These are phyloP conservation scores for Syngnathus typhle DNA, from an alignment of 2,113 vertebrate genomes.

Conservation along the genomic window DNA sequence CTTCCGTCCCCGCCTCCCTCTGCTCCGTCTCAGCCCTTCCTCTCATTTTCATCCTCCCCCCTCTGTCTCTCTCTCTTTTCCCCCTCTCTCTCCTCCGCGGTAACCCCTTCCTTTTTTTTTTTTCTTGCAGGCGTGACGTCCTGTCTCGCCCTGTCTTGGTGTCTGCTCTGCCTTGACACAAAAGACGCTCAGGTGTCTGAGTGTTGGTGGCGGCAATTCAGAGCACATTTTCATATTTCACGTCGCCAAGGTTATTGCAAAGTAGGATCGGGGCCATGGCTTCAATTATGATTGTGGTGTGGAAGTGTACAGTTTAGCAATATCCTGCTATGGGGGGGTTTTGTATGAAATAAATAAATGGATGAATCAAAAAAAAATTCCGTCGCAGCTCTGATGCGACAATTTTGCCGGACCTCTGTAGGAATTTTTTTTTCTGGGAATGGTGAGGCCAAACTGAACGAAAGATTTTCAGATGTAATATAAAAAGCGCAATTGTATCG, in stretches of 20 bases:
- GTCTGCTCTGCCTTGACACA: slow-evolving; percentile 21
- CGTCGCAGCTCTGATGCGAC: too few relatives aligned
- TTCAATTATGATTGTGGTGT: too few relatives aligned
- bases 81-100: not conserved
- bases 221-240: not conserved
- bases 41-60: slow-evolving; percentile 44
- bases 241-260: not conserved
- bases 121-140: slow-evolving; percentile 50
- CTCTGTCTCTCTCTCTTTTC: slow-evolving; percentile 15
- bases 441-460: too few relatives aligned
- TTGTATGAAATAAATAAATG: too few relatives aligned
- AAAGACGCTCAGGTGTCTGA: slow-evolving; percentile 36
- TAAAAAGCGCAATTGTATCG: too few relatives aligned
- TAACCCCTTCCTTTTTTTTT: slow-evolving; percentile 9
- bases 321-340: too few relatives aligned
- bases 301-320: too few relatives aligned
- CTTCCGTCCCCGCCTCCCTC: slow-evolving; percentile 54
- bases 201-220: slow-evolving; percentile 5
- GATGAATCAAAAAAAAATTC: not conserved
- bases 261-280: not conserved
- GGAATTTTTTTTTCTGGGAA: too few relatives aligned
- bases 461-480: too few relatives aligned
- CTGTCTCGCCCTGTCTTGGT: slow-evolving; percentile 51
- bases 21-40: slow-evolving; percentile 52
- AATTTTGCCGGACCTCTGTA: too few relatives aligned